Conservation (phyloP, 2,888 invertebrate species). For the Agrochola litura region DNA sequence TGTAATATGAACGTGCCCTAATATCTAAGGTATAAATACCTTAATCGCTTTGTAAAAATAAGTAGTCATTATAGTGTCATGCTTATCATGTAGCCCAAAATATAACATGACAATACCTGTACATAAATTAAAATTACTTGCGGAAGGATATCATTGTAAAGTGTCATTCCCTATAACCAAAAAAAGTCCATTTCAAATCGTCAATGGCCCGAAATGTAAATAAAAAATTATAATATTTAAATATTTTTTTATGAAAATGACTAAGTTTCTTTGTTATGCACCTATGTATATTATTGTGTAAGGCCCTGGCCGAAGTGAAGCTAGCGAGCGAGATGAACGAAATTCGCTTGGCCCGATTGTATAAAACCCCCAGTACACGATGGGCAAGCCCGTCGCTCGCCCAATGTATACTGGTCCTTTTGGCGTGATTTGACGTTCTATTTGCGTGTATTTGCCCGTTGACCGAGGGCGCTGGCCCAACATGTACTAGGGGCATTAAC, state of each 20-base stretch:
- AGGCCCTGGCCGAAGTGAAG: neutral
- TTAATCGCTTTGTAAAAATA: slow-evolving; percentile 32
- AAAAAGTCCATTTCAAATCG: slow-evolving; percentile 25
- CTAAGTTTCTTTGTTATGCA: slow-evolving; percentile 27
- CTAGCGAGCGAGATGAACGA: neutral
- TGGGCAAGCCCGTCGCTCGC: too few relatives aligned
- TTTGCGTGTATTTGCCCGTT: too few relatives aligned
- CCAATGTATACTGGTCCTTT: too few relatives aligned
- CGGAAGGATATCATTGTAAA: slow-evolving; percentile 12
- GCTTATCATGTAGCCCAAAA: slow-evolving; percentile 21
- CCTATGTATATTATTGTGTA: slow-evolving; percentile 11
- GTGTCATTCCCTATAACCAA: slow-evolving; percentile 20
- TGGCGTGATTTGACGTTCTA: too few relatives aligned
- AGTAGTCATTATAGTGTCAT: slow-evolving; percentile 26
- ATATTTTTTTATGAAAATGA: slow-evolving; percentile 45
- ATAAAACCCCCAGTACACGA: neutral
- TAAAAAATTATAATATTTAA: slow-evolving; percentile 48
- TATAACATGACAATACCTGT: slow-evolving; percentile 55
- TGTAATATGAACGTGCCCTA: neutral
- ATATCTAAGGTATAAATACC: neutral
- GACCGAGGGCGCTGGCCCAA: too few relatives aligned
- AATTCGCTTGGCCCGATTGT: neutral
- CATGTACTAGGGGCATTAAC: neutral
- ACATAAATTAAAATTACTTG: slow-evolving; percentile 34
- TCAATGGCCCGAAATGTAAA: slow-evolving; percentile 48